These are phyloP conservation scores for Biston betularia DNA, from an alignment of 2,888 invertebrate species.

Conservation along the genomic window DNA sequence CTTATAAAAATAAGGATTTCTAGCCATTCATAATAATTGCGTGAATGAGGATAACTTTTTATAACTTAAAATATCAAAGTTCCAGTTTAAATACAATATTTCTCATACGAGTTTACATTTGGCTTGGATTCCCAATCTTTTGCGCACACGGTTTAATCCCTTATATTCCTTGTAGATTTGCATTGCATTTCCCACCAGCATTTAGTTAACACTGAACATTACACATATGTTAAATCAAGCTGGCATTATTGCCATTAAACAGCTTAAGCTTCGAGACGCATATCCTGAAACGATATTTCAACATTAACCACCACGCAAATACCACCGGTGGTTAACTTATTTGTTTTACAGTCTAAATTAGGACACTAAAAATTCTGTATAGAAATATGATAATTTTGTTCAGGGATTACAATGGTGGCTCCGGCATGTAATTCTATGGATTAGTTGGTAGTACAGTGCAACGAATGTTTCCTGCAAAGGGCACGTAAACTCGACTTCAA, in stretches of 20 bases:
- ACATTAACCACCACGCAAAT: slow-evolving; percentile 43
- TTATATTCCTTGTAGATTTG: not conserved
- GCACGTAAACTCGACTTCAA: slow-evolving; percentile 62
- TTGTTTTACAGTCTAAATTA: not conserved
- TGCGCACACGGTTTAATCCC: not conserved
- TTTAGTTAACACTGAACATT: slow-evolving; percentile 5
- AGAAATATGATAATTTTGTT: not conserved
- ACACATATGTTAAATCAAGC: slow-evolving; percentile 23
- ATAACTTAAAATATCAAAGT: too few species aligned
- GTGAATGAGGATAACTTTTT: too few species aligned
- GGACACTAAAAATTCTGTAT: not conserved
- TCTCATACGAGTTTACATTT: not conserved
- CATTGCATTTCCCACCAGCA: slow-evolving; percentile 3
- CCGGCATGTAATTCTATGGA: not conserved
- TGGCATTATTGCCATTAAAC: slow-evolving; percentile 29
- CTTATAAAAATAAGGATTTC: not conserved
- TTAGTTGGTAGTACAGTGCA: slow-evolving; percentile 40
- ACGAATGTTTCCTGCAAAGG: slow-evolving; percentile 75
- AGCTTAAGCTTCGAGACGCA: slow-evolving; percentile 30
- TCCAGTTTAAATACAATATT: not conserved
- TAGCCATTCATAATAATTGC: too few species aligned
- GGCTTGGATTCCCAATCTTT: not conserved
- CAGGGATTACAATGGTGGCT: not conserved
- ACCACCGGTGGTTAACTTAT: slow-evolving; percentile 37
- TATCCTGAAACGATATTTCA: slow-evolving; percentile 51